Evolutionary conservation across 2,888 invertebrate species (phyloP), one percentile per base, ranked within the genome.

Genomic region (Drosophila kuntzei): DNA sequence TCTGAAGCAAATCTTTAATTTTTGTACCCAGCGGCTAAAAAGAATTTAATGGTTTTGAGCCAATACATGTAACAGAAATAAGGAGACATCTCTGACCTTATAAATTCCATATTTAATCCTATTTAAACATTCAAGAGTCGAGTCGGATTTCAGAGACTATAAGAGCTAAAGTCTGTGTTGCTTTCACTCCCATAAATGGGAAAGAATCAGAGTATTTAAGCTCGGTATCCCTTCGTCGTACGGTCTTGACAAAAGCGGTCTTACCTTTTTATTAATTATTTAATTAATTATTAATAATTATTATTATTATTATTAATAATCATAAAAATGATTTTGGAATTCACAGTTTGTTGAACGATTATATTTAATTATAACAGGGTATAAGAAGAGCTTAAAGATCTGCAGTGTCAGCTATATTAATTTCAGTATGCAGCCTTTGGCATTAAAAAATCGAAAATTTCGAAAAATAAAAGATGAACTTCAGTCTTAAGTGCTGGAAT

Each of bases 351-450:
- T 18, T 27, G 27, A n/a, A 18, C 27, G 39, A 39, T 39, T 53
- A 5, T 8, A 27, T 39, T 53, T 12, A n/a, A 20, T 32, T 29
- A 4, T 14, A 14, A 29, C 54, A 43, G 50, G 22, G 41, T 43
- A 14, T 27, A 29, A 16, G 27, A 12, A 18, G 18, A 39, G 39
- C 54, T 20, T 54, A 54, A 22, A 3, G 11, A 54, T 14, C 20
- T 54, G 39, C 43, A 32, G 20, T 43, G 54, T 43, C 54, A 43
- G 53, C 54, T 11, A n/a, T 43, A 32, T 32, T 20, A 54, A 54
- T 43, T 32, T 43, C 29, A 9, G 27, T 11, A 20, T 16, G 29
- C 27, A 25, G 12, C 11, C 25, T 36, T 25, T 53, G 53, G 2
- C 29, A 9, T 6, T 39, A 6, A 27, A 18, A 34, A 20, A 9